Conservation (phyloP, 1,140 invertebrate species). For the Drosophila insularis region DNA sequence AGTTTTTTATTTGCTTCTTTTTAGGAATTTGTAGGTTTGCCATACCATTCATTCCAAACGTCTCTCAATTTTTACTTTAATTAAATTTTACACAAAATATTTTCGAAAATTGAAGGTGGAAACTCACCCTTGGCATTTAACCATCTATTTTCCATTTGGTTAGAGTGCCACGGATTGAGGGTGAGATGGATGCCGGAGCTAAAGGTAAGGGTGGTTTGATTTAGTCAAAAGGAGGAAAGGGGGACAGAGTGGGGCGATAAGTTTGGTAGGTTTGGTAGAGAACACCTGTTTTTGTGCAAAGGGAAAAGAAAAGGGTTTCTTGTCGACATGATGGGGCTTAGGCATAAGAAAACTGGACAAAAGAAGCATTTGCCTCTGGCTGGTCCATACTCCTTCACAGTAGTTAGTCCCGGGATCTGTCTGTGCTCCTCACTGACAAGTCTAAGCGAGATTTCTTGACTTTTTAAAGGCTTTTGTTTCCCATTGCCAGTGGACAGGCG, state of each 20-base stretch:
- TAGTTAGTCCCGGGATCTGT: slow-evolving; percentile 1
- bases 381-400: not conserved
- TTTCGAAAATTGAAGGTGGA: slow-evolving; percentile 60
- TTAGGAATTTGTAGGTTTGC: slow-evolving; percentile 14
- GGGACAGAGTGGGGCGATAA: too few species aligned
- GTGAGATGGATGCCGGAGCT: not conserved
- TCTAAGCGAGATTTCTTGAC: slow-evolving; percentile 45
- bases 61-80: slow-evolving; percentile 59
- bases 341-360: slow-evolving; percentile 12
- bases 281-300: too few species aligned
- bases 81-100: slow-evolving; percentile 77
- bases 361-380: slow-evolving; percentile 16
- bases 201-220: slow-evolving; percentile 3
- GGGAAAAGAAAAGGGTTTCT: slow-evolving; percentile 11
- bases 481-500: slow-evolving; percentile 47
- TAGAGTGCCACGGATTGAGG: slow-evolving; percentile 4
- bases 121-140: slow-evolving; percentile 6
- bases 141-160: not conserved
- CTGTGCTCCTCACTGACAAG: not conserved
- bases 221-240: too few species aligned
- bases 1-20: too few species aligned
- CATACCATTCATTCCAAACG: slow-evolving; percentile 5
- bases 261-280: too few species aligned
- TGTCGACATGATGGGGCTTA: slow-evolving; percentile 6
- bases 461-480: slow-evolving; percentile 35